These are phyloP conservation scores for Chaenogobius annularis DNA, from an alignment of 2,113 vertebrate genomes.

Conservation along the genomic window DNA sequence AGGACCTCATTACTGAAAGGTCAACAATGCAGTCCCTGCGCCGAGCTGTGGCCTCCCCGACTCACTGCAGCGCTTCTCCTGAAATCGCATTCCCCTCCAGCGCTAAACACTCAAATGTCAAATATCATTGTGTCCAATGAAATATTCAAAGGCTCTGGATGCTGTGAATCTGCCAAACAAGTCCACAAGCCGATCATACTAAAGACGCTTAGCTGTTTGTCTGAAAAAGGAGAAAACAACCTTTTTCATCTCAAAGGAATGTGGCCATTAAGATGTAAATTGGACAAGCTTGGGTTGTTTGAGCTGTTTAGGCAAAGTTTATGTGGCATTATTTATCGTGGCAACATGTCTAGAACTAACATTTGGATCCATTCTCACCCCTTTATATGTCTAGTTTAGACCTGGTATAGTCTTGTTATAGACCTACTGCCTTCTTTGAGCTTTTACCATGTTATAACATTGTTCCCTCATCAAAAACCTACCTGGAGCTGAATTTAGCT, in stretches of 20 bases:
- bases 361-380: too few species aligned
- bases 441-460: too few species aligned
- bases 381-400: too few species aligned
- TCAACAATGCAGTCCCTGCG: slow-evolving; percentile 12
- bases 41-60: not conserved
- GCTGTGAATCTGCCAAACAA: not conserved
- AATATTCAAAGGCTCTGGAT: not conserved
- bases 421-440: too few species aligned
- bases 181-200: not conserved
- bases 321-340: not conserved
- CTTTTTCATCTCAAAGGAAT: not conserved
- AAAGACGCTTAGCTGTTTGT: not conserved
- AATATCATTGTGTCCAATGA: not conserved
- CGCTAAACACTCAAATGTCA: slow-evolving; percentile 14
- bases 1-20: slow-evolving; percentile 24
- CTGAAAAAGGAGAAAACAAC: not conserved
- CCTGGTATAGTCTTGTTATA: too few species aligned
- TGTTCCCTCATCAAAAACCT: too few species aligned
- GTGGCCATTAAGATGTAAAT: not conserved
- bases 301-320: not conserved
- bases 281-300: not conserved
- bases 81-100: not conserved
- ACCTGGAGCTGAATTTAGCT: too few species aligned
- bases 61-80: not conserved
- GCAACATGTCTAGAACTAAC: too few species aligned